phyloP scores from a whole-genome alignment of 2,113 vertebrate genomes.

The Rattus norvegicus region GRCr8 NC_086039.1:112751501-112752000 shows the following conservation, averaged over 20 bases:
- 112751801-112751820: constrained; percentile 24
- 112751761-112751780: not conserved
- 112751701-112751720: not conserved
- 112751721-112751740: not conserved
- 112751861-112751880: not conserved
- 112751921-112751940: not conserved
- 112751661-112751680: not conserved
- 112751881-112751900: not conserved
- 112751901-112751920: not conserved
- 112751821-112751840: not conserved
- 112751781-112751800: not conserved
- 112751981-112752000: not conserved
- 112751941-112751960: not conserved
- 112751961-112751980: not conserved
- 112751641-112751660: not conserved
- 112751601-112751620: constrained; percentile 12
- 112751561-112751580: not conserved
- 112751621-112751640: not conserved
- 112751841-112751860: not conserved
- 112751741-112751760: not conserved
- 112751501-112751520: not conserved
- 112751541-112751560: not conserved
- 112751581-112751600: not conserved
- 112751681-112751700: not conserved
- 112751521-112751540: not conserved